phyloP scores from a whole-genome alignment of 1,140 invertebrate genomes.

The Octopus sinensis region DNA sequence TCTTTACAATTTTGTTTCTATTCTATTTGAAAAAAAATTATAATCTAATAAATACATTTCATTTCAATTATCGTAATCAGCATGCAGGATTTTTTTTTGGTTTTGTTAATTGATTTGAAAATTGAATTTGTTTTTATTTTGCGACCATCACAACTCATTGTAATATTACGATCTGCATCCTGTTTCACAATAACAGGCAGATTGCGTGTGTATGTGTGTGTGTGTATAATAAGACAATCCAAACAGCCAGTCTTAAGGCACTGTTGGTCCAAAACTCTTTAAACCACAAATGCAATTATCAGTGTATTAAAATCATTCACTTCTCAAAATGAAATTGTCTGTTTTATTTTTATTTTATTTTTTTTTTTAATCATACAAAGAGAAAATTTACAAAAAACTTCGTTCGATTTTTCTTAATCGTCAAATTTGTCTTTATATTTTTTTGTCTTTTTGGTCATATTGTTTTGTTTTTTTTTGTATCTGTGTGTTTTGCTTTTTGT shows the following conservation, averaged over 20 bases:
- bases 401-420: background rate
- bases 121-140: background rate
- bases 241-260: background rate
- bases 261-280: slow-evolving; percentile 1
- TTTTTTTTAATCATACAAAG: background rate
- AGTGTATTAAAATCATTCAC: background rate
- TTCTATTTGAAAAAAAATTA: background rate
- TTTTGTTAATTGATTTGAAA: background rate
- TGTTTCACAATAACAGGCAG: background rate
- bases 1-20: background rate
- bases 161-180: background rate
- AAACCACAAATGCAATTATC: background rate
- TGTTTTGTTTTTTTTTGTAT: background rate
- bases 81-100: background rate
- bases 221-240: background rate
- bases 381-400: background rate
- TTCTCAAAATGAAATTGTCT: background rate
- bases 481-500: background rate
- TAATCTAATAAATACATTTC: background rate
- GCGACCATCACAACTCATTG: background rate
- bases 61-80: background rate
- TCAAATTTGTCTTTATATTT: background rate
- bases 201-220: background rate
- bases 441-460: background rate
- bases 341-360: background rate